Conservation (phyloP, 2,888 invertebrate genomes). For the Acleris laterana region DNA sequence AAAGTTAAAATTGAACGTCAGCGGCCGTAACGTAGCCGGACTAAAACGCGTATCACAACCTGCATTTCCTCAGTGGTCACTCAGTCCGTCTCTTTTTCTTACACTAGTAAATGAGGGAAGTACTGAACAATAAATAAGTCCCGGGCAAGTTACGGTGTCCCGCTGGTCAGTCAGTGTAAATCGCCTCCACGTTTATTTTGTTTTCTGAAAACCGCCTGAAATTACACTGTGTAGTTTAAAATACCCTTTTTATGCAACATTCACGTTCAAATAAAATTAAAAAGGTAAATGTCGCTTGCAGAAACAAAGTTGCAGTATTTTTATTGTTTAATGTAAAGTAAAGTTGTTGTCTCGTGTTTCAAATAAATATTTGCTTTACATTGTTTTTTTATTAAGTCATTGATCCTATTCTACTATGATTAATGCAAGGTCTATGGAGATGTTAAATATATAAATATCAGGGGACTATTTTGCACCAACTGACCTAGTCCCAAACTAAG, state of each 20-base stretch:
- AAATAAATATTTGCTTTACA: no score
- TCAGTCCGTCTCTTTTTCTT: not conserved
- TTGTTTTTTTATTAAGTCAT: no score
- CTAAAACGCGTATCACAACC: no score
- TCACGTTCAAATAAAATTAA: not conserved
- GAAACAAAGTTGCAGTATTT: no score
- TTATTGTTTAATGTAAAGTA: no score
- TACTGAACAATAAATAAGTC: not conserved
- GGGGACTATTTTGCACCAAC: no score
- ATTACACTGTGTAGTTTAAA: slow-evolving; percentile 10
- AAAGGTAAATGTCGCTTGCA: not conserved
- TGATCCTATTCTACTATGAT: no score
- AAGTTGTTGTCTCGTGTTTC: no score
- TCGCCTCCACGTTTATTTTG: slow-evolving; percentile 11
- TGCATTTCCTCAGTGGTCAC: no score
- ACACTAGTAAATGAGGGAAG: not conserved
- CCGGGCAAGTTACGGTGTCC: not conserved
- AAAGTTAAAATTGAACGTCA: slow-evolving; percentile 7
- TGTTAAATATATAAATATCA: no score
- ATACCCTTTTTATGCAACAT: not conserved
- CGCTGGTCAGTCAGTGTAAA: slow-evolving; percentile 15
- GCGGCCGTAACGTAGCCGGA: slow-evolving; percentile 1
- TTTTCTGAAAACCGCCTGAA: slow-evolving; percentile 15
- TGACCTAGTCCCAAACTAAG: no score
- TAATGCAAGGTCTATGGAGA: no score